Base-by-base conservation (phyloP, 2,888 invertebrate genomes). In the Lysandra coridon region DNA sequence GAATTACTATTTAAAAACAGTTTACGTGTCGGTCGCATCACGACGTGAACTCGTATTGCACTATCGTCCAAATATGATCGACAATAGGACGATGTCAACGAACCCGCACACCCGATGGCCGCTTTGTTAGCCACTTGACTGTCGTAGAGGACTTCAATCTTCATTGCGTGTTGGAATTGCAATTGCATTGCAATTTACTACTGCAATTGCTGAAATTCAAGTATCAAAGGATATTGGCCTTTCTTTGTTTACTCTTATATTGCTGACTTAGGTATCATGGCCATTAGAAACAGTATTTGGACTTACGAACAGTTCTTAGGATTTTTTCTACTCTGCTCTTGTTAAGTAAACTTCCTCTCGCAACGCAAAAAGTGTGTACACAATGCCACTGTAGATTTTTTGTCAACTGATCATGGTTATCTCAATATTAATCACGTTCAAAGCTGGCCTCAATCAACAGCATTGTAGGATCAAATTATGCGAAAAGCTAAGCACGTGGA, bases 401-500 rank as follows among this genome's bases (percentile, higher is more conserved):
- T n/a, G 5, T 23, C 75, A 23, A 75, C 37, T 17, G 37, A 23
- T 44, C 2, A 23, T 62, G 62, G 40, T 12, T 10, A 30, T 6
- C 30, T 12, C 30, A 69, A 23, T 69, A 69, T 69, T 69, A 33
- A 69, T 69, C 33, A 69, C 64, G 30, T 62, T 14, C 14, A 49
- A 78, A 78, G 69, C 40, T 78, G 73, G 64, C 49, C 23, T 64
- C 37, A 73, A 77, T 77, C 30, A 33, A 23, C 37, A 64, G 44
- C 33, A 64, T 79, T 23, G 23, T 73, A 49, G 57, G 73, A 73
- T 79, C 78, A 79, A 81, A 82, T 80, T 79, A 80, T 49, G 44
- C 23, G 17, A 60, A 82, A 79, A 79, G 80, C 78, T 23, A 64
- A 77, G 76, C 83, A 82, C 82, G 81, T 83, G 83, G 80, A 78